phyloP scores from a whole-genome alignment of 2,113 vertebrate species.

The Anthoscopus minutus region DNA sequence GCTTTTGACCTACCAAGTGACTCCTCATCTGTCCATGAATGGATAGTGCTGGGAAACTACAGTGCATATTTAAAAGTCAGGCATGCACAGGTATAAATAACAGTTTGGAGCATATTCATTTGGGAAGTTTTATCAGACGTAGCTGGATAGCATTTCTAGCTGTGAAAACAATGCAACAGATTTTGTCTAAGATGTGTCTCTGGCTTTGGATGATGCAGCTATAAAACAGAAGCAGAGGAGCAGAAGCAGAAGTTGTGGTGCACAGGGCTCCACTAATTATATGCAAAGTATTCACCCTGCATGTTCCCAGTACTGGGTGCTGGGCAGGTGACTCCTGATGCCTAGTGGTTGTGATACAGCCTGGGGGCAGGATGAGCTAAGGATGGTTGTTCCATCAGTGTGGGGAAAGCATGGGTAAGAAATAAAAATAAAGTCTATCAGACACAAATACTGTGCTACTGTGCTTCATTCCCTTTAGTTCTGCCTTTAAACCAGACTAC shows the following conservation, averaged over 20 bases:
- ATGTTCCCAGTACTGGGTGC: accelerated
- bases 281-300: not conserved
- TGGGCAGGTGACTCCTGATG: not conserved
- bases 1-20: not conserved
- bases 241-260: not conserved
- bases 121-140: not conserved
- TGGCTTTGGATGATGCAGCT: accelerated
- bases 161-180: not conserved
- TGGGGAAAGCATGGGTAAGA: accelerated
- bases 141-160: not conserved
- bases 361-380: not conserved
- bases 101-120: not conserved
- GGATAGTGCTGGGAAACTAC: not conserved
- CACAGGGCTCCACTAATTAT: not conserved
- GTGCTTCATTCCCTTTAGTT: not conserved
- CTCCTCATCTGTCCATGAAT: not conserved
- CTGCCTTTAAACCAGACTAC: not conserved
- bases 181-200: not conserved
- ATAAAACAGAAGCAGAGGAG: not conserved
- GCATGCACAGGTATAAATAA: not conserved
- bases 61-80: not conserved
- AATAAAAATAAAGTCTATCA: not conserved
- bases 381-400: not conserved
- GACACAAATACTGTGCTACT: not conserved
- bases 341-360: not conserved